Conservation (phyloP, 2,888 invertebrate species). For the Oasisia sp. region DNA sequence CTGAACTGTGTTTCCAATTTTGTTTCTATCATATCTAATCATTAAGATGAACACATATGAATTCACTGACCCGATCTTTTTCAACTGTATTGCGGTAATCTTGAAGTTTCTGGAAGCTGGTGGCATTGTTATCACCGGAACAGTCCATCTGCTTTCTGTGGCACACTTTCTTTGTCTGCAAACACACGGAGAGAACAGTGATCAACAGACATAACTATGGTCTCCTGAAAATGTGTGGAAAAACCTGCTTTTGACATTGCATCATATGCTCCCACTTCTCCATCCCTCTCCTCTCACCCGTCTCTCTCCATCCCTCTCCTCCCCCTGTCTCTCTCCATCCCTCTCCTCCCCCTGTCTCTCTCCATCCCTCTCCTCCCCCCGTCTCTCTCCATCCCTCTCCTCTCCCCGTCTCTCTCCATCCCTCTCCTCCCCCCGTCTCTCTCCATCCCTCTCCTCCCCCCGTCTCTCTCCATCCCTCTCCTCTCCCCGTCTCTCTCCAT, state of each 20-base stretch:
- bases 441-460: no score
- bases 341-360: not conserved
- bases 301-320: no score
- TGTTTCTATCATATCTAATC: not conserved
- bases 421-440: no score
- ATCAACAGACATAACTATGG: not conserved
- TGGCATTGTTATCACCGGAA: not conserved
- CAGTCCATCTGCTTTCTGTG: not conserved
- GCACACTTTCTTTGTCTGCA: not conserved
- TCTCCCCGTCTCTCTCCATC: not conserved
- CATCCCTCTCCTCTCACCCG: not conserved
- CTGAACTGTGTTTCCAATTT: no score
- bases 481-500: not conserved
- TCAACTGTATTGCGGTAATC: conserved; percentile 10
- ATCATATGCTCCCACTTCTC: not conserved
- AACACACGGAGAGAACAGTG: not conserved
- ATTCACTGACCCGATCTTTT: not conserved
- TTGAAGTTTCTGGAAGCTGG: not conserved
- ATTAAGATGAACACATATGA: not conserved
- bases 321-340: no score
- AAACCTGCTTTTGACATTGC: not conserved
- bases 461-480: not conserved
- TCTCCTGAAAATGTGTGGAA: not conserved
- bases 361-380: no score
- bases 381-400: not conserved